Base-by-base conservation (phyloP, 2,113 vertebrate species). In the Coturnix japonica region DNA sequence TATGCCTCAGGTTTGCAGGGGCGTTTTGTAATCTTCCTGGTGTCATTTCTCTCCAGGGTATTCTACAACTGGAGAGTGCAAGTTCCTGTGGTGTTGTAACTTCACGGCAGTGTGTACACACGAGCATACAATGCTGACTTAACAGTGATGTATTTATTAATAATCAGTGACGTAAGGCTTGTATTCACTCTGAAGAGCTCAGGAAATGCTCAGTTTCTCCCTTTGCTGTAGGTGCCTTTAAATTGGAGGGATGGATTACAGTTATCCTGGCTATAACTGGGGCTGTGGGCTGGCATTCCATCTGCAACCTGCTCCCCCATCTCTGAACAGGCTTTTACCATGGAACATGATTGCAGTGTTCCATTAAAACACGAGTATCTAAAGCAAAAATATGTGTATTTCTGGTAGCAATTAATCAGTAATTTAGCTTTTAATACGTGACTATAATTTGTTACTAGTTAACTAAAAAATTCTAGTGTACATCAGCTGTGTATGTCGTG, bases 31-130 rank as follows among this genome's bases (percentile, higher is more conserved):
- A 92, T 65, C 64, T 90, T 81, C 56, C 61, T 78, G 91, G 66
- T 94, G 91, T 95, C 88, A 84, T 87, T 95, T 95, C 90, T 94
- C 88, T 85, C 56, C 87, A 41, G 91, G 91, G 94, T 69, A 75
- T 78, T 81, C 87, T 89, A 63, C 89, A 86, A 30, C 90, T 93
- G 65, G 74, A 82, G 94, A 94, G 94, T 74, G 90, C 92, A 91
- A 96, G 85, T 95, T 89, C 94, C 79, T 80, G 93, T 67, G 73
- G 73, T 96, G 96, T 61, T 88, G 95, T 96, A 96, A 96, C 91
- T 88, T 43, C 72, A 85, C 39, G 85, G 61, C 91, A 60, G 89
- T 64, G 73, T 82, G 89, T 84, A 47, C 93, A 67, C 81, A 82
- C 33, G 87, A 82, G 91, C 82, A 17, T 33, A 6, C 79, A 41